These are phyloP conservation scores for Lucilia sericata DNA, from an alignment of 1,140 invertebrate species.

Conservation along the genomic window DNA sequence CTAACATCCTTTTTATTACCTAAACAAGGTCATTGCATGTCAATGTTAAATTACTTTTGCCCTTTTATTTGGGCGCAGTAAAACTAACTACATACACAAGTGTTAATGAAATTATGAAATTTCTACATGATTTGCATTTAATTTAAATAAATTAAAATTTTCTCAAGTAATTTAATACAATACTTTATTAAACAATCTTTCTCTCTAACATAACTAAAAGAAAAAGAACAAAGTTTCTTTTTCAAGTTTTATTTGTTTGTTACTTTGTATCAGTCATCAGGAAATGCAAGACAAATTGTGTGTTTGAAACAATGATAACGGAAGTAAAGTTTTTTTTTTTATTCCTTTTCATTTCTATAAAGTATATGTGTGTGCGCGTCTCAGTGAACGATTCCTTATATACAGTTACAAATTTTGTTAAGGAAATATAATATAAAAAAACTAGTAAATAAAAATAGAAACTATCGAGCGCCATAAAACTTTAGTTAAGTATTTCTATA, in stretches of 20 bases:
- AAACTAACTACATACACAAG: neutral
- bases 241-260: neutral
- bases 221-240: neutral
- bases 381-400: neutral
- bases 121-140: neutral
- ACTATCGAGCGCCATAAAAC: neutral
- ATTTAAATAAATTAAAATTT: neutral
- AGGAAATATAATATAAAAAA: too few species aligned
- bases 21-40: neutral
- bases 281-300: neutral
- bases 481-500: neutral
- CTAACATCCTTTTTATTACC: neutral
- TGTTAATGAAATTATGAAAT: neutral
- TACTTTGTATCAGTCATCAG: neutral
- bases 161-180: neutral
- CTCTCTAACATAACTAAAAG: too few species aligned
- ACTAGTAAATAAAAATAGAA: neutral
- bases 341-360: too few species aligned
- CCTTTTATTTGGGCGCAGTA: too few species aligned
- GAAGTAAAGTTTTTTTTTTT: neutral
- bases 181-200: neutral
- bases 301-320: neutral
- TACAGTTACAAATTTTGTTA: too few species aligned
- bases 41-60: neutral
- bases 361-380: neutral